Evolutionary conservation across 1,140 invertebrate species (phyloP).

Genomic region (Mercenaria mercenaria): DNA sequence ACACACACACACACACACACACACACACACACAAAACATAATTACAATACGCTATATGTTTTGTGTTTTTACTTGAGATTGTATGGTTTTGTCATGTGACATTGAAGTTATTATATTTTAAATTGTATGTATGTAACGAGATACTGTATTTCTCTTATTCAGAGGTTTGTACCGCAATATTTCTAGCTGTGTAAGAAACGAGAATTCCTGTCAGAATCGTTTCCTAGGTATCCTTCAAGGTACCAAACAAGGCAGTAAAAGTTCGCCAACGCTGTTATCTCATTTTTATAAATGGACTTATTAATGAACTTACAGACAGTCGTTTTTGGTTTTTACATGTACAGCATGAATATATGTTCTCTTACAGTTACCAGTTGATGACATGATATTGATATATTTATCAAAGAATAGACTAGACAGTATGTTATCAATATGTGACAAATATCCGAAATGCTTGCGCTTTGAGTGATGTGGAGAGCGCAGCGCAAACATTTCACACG

Average conservation of each 20-base stretch:
- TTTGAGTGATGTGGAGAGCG: neutral
- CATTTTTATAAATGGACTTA: slow-evolving; percentile 3
- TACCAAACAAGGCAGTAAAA: slow-evolving; percentile 13
- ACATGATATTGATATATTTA: neutral
- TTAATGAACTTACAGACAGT: neutral
- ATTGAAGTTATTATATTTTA: too few relatives aligned
- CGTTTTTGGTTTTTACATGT: neutral
- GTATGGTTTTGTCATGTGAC: too few relatives aligned
- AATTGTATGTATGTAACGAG: too few relatives aligned
- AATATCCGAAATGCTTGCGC: neutral
- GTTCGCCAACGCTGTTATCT: neutral
- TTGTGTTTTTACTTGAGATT: too few relatives aligned
- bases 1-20: too few relatives aligned
- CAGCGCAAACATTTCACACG: neutral
- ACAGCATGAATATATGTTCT: neutral
- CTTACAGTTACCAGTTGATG: slow-evolving; percentile 33
- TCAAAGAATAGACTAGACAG: neutral
- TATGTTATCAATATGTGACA: neutral
- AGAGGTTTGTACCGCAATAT: too few relatives aligned
- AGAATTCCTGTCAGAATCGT: too few relatives aligned
- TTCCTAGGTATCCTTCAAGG: neutral
- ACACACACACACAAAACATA: too few relatives aligned
- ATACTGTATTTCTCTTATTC: too few relatives aligned
- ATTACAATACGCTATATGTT: too few relatives aligned
- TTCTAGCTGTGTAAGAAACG: too few relatives aligned